Evolutionary conservation across 2,113 vertebrate species (phyloP).

Genomic region (Pagrus major): DNA sequence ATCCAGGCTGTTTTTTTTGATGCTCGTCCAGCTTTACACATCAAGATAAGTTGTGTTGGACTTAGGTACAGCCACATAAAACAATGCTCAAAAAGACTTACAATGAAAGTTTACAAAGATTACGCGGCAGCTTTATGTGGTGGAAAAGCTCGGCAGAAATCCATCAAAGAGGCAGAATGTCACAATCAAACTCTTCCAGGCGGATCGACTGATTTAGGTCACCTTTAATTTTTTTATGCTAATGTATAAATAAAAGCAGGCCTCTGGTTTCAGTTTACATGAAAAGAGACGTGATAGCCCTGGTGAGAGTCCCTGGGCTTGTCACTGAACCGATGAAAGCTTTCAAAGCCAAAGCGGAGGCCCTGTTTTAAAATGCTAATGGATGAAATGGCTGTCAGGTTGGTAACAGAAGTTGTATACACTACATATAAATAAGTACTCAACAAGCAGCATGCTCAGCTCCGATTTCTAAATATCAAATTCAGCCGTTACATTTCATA

Average conservation of each 20-base stretch:
- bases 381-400: background rate
- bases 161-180: conserved; percentile 53
- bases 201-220: background rate
- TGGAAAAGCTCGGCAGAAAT: conserved; percentile 40
- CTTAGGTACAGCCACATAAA: conserved; percentile 4
- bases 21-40: conserved; percentile 37
- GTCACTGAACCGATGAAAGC: conserved; percentile 12
- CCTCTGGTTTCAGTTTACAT: conserved; percentile 48
- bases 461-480: conserved; percentile 1
- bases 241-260: conserved; percentile 45
- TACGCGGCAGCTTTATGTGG: conserved; percentile 13
- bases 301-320: conserved; percentile 15
- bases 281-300: conserved; percentile 13
- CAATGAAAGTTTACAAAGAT: conserved; percentile 13
- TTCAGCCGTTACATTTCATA: background rate
- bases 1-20: conserved; percentile 41
- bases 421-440: background rate
- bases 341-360: background rate
- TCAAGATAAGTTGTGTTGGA: conserved; percentile 43
- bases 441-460: background rate
- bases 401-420: background rate
- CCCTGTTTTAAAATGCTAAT: conserved; percentile 5
- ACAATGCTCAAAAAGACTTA: conserved; percentile 2
- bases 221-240: conserved; percentile 38
- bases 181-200: conserved; percentile 31